These are phyloP conservation scores for Phoeniculus purpureus DNA, from an alignment of 2,797 vertebrate genomes.

Conservation along the genomic window DNA sequence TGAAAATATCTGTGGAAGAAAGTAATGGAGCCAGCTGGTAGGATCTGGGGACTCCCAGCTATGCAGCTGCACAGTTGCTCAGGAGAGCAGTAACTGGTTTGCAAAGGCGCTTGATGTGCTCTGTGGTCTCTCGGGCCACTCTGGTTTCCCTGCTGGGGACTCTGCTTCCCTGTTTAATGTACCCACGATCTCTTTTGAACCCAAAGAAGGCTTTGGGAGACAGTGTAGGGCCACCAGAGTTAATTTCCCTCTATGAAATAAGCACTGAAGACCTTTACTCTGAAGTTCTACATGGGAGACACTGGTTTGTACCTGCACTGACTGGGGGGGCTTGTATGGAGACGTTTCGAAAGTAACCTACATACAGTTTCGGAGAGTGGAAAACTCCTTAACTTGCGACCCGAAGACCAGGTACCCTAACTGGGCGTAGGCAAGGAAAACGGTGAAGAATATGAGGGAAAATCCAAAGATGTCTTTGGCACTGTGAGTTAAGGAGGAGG, in stretches of 20 bases:
- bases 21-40: background rate
- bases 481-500: constrained; percentile 76
- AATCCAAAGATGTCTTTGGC: constrained; percentile 78
- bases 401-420: constrained; percentile 77
- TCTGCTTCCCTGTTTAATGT: background rate
- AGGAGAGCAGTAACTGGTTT: too few relatives aligned
- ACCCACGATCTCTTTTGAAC: background rate
- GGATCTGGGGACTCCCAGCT: background rate
- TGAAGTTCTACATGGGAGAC: background rate
- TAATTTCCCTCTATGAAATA: background rate
- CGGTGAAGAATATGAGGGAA: constrained; percentile 79
- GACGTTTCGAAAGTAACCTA: constrained; percentile 53
- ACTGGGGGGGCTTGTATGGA: background rate
- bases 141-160: too few relatives aligned
- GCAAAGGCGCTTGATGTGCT: too few relatives aligned
- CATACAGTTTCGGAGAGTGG: constrained; percentile 78
- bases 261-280: background rate
- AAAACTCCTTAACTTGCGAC: constrained; percentile 76
- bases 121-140: too few relatives aligned
- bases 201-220: background rate
- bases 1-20: background rate
- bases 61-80: too few relatives aligned
- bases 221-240: background rate
- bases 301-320: background rate
- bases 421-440: constrained; percentile 80